Percentiles rank a stretch among this genome's conserved stretches.
These are phyloP conservation scores for Coregonus clupeaformis DNA, from an alignment of 2,113 vertebrate species.

Conservation along the genomic window DNA sequence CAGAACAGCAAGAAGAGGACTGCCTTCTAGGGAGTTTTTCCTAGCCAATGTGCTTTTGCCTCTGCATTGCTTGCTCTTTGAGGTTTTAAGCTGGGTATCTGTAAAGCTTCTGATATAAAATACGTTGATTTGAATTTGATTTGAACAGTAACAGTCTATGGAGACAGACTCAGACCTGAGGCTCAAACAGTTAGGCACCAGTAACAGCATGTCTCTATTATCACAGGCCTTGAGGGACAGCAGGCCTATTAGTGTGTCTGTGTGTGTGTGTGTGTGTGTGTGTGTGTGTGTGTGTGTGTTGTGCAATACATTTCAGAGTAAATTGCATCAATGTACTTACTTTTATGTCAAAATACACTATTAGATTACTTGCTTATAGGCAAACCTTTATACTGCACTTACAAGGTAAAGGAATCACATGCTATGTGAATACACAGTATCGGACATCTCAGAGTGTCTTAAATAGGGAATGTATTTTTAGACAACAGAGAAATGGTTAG, in stretches of 20 bases:
- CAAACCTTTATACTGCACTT: neutral
- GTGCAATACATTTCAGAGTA: neutral
- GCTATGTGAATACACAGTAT: neutral
- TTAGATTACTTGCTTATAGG: neutral
- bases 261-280: constrained; percentile 1
- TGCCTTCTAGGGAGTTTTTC: no score
- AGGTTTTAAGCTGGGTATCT: no score
- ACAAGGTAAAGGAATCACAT: neutral
- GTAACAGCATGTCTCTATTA: constrained; percentile 50
- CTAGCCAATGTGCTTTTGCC: no score
- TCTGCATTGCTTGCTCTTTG: no score
- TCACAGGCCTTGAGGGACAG: constrained; percentile 19
- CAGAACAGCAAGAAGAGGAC: no score
- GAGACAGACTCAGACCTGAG: neutral
- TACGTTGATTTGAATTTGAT: neutral
- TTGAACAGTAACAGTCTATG: neutral
- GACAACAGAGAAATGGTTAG: neutral
- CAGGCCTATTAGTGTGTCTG: no score
- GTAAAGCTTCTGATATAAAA: no score
- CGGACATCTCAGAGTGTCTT: constrained; percentile 4
- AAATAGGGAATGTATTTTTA: neutral
- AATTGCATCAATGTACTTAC: neutral
- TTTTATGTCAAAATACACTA: neutral
- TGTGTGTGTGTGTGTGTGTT: constrained; percentile 30
- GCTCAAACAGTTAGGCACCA: no score